phyloP scores from a whole-genome alignment of 2,888 invertebrate genomes.

The Mimas tiliae region DNA sequence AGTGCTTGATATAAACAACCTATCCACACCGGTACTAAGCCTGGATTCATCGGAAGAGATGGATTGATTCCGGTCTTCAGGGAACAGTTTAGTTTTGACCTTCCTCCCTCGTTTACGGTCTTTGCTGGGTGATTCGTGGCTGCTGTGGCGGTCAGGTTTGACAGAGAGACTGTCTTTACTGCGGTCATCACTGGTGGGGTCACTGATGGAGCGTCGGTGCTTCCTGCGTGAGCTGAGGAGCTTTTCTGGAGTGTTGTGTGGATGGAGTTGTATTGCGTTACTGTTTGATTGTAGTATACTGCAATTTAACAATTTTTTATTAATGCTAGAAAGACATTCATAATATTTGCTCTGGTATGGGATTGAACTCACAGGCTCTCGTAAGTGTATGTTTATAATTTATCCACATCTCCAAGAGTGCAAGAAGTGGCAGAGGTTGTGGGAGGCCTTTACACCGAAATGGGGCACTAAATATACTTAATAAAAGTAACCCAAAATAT shows the following conservation, averaged over 20 bases:
- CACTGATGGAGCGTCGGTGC: conserved; percentile 70
- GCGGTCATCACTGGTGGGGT: conserved; percentile 70
- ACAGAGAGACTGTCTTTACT: conserved; percentile 58
- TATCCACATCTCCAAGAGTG: too few species aligned
- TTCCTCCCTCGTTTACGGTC: conserved; percentile 64
- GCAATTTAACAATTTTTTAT: conserved; percentile 36
- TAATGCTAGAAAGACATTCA: too few species aligned
- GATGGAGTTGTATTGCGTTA: conserved; percentile 64
- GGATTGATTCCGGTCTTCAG: conserved; percentile 63
- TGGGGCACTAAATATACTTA: too few species aligned
- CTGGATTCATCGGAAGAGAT: conserved; percentile 70
- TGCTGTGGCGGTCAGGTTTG: conserved; percentile 55
- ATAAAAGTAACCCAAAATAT: too few species aligned
- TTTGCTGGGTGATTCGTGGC: conserved; percentile 71
- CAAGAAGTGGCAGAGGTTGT: too few species aligned
- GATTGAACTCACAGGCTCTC: too few species aligned
- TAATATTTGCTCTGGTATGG: too few species aligned
- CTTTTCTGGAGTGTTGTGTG: conserved; percentile 73
- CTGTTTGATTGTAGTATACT: conserved; percentile 73
- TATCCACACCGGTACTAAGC: conserved; percentile 59
- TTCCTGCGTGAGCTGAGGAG: conserved; percentile 57
- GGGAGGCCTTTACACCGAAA: too few species aligned
- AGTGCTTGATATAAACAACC: conserved; percentile 65
- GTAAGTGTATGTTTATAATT: too few species aligned
- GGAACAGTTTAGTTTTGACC: conserved; percentile 75